Evolutionary conservation across 2,888 invertebrate genomes (phyloP).

Genomic region (Chesias legatella): DNA sequence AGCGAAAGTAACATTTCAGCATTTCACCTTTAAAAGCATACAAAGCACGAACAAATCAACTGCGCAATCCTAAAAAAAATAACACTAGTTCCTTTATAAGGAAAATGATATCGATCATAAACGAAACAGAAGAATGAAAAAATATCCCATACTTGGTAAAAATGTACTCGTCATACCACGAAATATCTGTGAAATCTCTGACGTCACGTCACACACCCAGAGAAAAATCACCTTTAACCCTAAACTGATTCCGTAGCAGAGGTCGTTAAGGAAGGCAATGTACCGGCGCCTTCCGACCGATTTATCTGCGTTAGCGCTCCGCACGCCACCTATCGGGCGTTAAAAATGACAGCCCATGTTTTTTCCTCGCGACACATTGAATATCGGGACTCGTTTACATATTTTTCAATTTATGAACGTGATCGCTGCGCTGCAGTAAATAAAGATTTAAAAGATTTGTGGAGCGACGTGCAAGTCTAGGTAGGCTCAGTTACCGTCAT

Average conservation of each 20-base stretch:
- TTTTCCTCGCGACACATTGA: slow-evolving; percentile 63
- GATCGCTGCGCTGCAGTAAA: slow-evolving; percentile 51
- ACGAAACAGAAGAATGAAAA: too few relatives aligned
- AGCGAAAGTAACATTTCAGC: too few relatives aligned
- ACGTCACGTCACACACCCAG: slow-evolving; percentile 37
- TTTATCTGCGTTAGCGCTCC: slow-evolving; percentile 54
- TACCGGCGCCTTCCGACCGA: slow-evolving; percentile 71
- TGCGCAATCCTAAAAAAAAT: too few relatives aligned
- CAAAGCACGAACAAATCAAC: too few relatives aligned
- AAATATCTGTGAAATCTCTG: slow-evolving; percentile 30
- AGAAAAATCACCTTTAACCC: slow-evolving; percentile 71
- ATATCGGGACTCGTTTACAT: slow-evolving; percentile 65
- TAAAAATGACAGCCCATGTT: slow-evolving; percentile 72
- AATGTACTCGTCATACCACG: too few relatives aligned
- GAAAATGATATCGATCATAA: too few relatives aligned
- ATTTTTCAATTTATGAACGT: slow-evolving; percentile 65
- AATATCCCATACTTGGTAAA: too few relatives aligned
- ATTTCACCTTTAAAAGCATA: too few relatives aligned
- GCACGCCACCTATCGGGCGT: slow-evolving; percentile 60
- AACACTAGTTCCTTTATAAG: too few relatives aligned
- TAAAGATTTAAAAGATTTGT: slow-evolving; percentile 51
- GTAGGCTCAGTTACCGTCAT: slow-evolving; percentile 28
- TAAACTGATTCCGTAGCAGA: slow-evolving; percentile 67
- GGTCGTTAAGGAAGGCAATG: slow-evolving; percentile 76
- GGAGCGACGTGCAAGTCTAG: slow-evolving; percentile 27